Base-by-base conservation (phyloP, 2,113 vertebrate species). In the Hemibates koningsi region DNA sequence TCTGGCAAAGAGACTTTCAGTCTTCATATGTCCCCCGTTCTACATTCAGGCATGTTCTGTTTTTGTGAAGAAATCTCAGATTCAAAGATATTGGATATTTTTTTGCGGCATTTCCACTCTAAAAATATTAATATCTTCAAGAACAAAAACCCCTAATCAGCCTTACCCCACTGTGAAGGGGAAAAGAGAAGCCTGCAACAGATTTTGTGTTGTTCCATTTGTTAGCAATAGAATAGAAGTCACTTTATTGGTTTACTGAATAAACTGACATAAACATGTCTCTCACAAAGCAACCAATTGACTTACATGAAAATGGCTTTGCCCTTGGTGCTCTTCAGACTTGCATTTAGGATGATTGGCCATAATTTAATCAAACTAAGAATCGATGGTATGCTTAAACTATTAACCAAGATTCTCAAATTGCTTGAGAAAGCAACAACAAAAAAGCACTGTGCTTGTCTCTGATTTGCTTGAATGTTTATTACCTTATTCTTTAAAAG, bases 311-410 rank as follows among this genome's bases (percentile, higher is more conserved):
- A 89, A 87, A 84, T 11, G 32, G 63, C 57, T 9, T 53, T 34
- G 63, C 78, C 83, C 53, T 82, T 34, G 66, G 63, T 9, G 36
- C 7, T 16, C 68, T 80, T 12, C 63, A 48, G 53, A 86, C 79
- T 17, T 54, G 52, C 89, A 82, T 91, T 94, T 87, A 91, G 63
- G 80, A 41, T 61, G 84, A 92, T 54, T 88, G 85, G 80, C 87
- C 85, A 73, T 81, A 80, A 45, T 83, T 80, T 32, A 81, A 90
- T 93, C 63, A n/a, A 91, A 91, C n/a, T 16, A 13, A 6, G 27
- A 78, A 11, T 52, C 6, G 11, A 27, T 12, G 59, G 4, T 17
- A 6, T 80, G 53, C 36, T 83, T 84, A 66, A 81, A 43, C 43
- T 85, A 61, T 81, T 83, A 86, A 89, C 78, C 43, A 12, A 36